These are phyloP conservation scores for Porites divaricata DNA, from an alignment of 92 coral and sea anemone genomes.

Conservation along the genomic window DNA sequence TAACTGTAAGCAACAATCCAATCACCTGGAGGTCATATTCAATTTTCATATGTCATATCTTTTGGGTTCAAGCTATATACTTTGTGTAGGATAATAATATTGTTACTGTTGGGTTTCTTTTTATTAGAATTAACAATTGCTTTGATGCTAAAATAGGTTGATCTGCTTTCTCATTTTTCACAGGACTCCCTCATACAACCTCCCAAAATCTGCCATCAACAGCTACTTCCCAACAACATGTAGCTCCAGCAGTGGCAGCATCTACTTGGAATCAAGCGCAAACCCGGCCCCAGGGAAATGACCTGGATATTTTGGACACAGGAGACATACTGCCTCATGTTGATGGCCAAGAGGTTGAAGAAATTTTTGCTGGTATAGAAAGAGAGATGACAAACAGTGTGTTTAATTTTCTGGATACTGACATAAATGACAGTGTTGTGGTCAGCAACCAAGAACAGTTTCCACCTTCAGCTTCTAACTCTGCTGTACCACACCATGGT, in stretches of 20 bases:
- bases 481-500: conserved; percentile 51
- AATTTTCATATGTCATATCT: no score
- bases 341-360: conserved; percentile 97
- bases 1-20: neutral
- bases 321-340: conserved; percentile 92
- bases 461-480: conserved; percentile 42
- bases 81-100: no score
- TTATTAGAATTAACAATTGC: no score
- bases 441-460: conserved; percentile 19
- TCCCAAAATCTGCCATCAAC: conserved; percentile 21
- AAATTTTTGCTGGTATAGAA: conserved; percentile 92
- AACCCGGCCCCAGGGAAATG: conserved; percentile 74
- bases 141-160: no score
- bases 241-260: conserved; percentile 30
- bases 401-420: conserved; percentile 35
- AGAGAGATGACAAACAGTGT: conserved; percentile 80
- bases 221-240: conserved; percentile 35
- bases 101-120: no score
- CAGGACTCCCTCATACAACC: conserved; percentile 25
- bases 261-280: conserved; percentile 67
- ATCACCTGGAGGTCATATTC: neutral
- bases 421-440: conserved; percentile 22
- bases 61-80: no score
- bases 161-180: neutral
- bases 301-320: conserved; percentile 79